Evolutionary conservation across 2,888 invertebrate genomes (phyloP), one percentile per base, ranked within the genome.

Genomic region (Mesorhabditis sp.): DNA sequence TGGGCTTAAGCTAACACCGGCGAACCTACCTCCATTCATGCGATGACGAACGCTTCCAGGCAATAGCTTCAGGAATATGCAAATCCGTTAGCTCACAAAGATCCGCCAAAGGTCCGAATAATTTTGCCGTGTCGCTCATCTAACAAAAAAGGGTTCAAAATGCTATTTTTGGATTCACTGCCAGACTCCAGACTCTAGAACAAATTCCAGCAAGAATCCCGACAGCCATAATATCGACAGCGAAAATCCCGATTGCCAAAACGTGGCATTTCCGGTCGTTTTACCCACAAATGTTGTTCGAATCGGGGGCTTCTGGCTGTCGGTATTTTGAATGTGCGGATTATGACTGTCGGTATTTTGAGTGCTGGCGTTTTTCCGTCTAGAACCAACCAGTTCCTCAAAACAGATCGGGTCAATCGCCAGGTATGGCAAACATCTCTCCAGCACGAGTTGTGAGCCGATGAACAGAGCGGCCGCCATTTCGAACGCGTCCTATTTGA

Each of bases 361-460:
- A 28, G 2, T 28, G 28, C 28, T 28, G 28, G 28, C 28, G 28
- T 28, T 28, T 28, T 28, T 28, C 28, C 28, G 28, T 28, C 28
- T 28, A 2, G 28, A 28, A 28, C 58, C n/a, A 13, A 50, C 58
- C 58, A 50, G n/a, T 13, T 50, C 58, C 58, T 50, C 58, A n/a
- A 50, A 50, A n/a, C 58, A 50, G n/a, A 50, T 50, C 58, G 58
- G 58, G n/a, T 50, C 58, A 50, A 50, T 50, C 58, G 58, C 58
- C 58, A 50, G n/a, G n/a, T 50, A 50, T 2, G 58, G 58, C 10
- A n/a, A 13, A n/a, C 58, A 50, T 13, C n/a, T 10, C n/a, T 50
- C 58, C 10, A 50, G 58, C 58, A n/a, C 58, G n/a, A 50, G 7
- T n/a, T 50, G 58, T n/a, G 58, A 50, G 58, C 58, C 58, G n/a